Base-by-base conservation (phyloP, 2,113 vertebrate species). In the Dryoscopus gambensis region DNA sequence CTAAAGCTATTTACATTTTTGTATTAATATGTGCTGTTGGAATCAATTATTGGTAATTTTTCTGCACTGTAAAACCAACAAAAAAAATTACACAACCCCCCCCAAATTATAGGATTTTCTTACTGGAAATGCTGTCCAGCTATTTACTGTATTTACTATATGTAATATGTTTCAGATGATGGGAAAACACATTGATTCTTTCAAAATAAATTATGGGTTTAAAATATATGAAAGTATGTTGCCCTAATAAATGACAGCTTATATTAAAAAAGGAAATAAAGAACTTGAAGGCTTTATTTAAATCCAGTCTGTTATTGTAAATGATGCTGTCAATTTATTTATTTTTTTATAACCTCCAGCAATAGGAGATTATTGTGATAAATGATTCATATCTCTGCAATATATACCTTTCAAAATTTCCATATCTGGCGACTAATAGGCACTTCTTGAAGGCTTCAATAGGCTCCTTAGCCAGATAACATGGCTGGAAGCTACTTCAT, bases 321-420 rank as follows among this genome's bases (percentile, higher is more conserved):
- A 97, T 89, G 52, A 68, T 94, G 67, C 64, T 95, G 69, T 86
- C 49, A 83, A 87, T 80, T 97, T 96, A 93, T 95, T 97, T 96
- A 95, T 87, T 89, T 96, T 97, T 94, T 95, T 71, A 94, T 94
- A 97, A 96, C 97, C 97, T 96, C 87, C 65, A 96, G 97, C 95
- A 97, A 95, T 52, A 94, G 90, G 89, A 98, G 93, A 96, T 98
- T 97, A 96, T 97, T 97, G 87, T 97, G 96, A 97, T 97, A 98
- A 98, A 98, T 98, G 96, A 97, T 98, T 98, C 94, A 96, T 97
- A 96, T 95, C 21, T 2, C 53, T 97, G 87, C 80, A 96, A 92
- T 91, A 90, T 85, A 92, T 76, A 97, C 93, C 74, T 96, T 96
- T 94, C 92, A 56, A 89, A 95, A 97, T 98, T 97, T 98, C 93